Base-by-base conservation (phyloP, 37 sponge, comb jelly and placozoan species). In the Spongia lamella region DNA sequence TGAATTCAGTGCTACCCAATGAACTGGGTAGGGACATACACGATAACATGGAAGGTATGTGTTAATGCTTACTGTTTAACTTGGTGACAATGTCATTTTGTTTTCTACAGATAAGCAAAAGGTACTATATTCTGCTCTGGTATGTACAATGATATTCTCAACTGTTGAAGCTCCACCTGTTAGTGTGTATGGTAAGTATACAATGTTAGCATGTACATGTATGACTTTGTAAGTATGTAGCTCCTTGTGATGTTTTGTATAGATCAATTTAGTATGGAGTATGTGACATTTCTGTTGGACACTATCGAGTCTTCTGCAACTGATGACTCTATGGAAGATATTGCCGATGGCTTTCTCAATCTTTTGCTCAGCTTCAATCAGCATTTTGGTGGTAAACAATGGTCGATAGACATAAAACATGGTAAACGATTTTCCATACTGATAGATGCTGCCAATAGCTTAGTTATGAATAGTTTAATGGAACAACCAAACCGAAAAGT, bases 81-180 rank as follows among this genome's bases (percentile, higher is more conserved):
- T 0, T 3, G 25, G 25, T 13, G 13, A 13, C 3, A 11, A 30
- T 1, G 13, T 11, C 2, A 11, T 9, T 20, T 11, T 60, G 1
- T 13, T 7, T 56, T 27, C 0, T 24, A 20, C 64, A 92, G 93
- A 88, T 15, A 49, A 71, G 13, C 71, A 88, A 78, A 88, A 88
- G 76, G 59, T 79, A 13, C 59, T 88, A 19, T 88, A 83, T 55
- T 88, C 88, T 57, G 59, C 80, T 25, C 76, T 81, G 15, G 85
- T 88, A 26, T 84, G 83, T 65, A 89, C 89, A 13, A 93, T 93
- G 89, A 37, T 93, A 36, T 93, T 89, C 69, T 89, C 89, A 50
- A 88, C 89, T 60, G 83, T 69, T 31, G 93, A 93, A 37, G 73
- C 74, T 52, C 68, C 81, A 14, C 93, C 93, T 17, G 60, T 93